Base-by-base conservation (phyloP, 2,113 vertebrate species). In the Hippocampus abdominalis region DNA sequence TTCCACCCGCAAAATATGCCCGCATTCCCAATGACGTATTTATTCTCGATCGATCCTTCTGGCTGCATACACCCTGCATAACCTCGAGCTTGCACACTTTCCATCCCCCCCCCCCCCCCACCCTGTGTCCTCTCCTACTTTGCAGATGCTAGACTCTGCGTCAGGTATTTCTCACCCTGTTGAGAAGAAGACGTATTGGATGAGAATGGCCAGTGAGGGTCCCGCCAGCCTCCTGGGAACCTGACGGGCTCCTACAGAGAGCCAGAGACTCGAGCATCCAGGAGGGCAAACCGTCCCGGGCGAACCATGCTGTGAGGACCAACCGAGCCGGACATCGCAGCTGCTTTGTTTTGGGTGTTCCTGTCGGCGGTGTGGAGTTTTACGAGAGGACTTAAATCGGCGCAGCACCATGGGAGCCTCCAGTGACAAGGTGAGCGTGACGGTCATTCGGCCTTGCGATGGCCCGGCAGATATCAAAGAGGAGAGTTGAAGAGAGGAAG, bases 111-210 rank as follows among this genome's bases (percentile, higher is more conserved):
- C 29, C 29, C 3, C 32, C n/a, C n/a, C n/a, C n/a, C n/a, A 40
- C 39, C 39, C 6, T 8, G n/a, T 66, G 57, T 64, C 27, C 27
- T 18, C 60, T 5, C 39, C 20, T 27, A 72, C 72, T 66, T 64
- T 68, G 76, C 44, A 70, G 68, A 62, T 71, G 68, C 79, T 64
- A 66, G 23, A 59, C 76, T 76, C 71, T 53, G 66, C n/a, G 44
- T 84, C 78, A 81, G 85, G 70, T 88, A 92, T 93, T 93, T 94
- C 87, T 92, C 88, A 92, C 84, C 70, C 60, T 71, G 81, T 59
- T 87, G 89, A 84, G 80, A 85, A 79, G 68, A 61, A 65, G 66
- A 80, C 75, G 65, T 39, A 23, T 72, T 78, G 75, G 78, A 82
- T 49, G 25, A 73, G 78, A 70, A 20, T 51, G 51, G 44, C 18